Evolutionary conservation across 2,113 vertebrate genomes (phyloP).

Genomic region (Malaclemys terrapin): DNA sequence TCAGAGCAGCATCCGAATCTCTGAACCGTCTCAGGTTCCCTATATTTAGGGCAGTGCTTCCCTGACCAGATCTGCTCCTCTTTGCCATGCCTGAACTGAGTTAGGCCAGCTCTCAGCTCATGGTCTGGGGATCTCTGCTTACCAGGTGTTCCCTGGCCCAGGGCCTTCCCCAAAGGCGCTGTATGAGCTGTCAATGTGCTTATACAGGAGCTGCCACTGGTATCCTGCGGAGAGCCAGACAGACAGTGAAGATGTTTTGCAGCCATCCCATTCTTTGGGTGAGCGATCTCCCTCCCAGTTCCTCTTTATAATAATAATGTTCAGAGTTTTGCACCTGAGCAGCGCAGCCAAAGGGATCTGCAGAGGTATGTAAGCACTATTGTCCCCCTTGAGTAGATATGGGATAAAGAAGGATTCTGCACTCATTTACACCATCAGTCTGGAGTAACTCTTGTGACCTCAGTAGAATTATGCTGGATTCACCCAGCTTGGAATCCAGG

Average conservation of each 20-base stretch:
- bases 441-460: not conserved
- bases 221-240: constrained; percentile 80
- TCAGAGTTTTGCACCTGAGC: not conserved
- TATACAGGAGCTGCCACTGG: constrained; percentile 89
- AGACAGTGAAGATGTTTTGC: not conserved
- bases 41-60: not conserved
- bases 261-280: not conserved
- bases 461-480: not conserved
- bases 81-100: not conserved
- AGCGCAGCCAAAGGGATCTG: not conserved
- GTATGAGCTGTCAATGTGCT: constrained; percentile 82
- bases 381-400: not conserved
- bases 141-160: constrained; percentile 89
- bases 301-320: not conserved
- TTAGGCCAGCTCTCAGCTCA: not conserved
- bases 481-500: not conserved
- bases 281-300: not conserved
- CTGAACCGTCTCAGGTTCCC: not conserved
- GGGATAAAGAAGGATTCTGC: not conserved
- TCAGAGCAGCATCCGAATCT: not conserved
- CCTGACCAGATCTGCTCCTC: not conserved
- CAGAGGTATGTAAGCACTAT: not conserved
- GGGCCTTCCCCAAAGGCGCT: constrained; percentile 87
- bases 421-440: not conserved
- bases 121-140: constrained; percentile 38